Conservation (phyloP, 2,113 vertebrate species). For the Malurus elegans region DNA sequence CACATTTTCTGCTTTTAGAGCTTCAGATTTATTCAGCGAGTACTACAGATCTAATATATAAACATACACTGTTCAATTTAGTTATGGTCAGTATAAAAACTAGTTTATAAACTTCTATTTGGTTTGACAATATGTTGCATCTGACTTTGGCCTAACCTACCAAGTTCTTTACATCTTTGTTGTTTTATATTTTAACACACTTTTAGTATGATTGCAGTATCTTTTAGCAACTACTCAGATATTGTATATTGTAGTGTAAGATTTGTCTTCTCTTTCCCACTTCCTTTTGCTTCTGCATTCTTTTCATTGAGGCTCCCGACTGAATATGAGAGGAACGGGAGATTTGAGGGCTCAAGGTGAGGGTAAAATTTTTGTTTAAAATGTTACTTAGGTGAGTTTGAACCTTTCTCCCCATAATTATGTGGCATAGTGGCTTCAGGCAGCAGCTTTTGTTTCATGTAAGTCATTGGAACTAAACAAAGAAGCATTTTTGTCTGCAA, state of each 20-base stretch:
- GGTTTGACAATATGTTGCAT: background rate
- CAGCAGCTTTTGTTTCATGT: constrained; percentile 34
- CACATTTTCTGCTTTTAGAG: background rate
- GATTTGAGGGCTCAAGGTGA: constrained; percentile 99
- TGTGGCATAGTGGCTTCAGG: constrained; percentile 16
- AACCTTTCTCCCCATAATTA: constrained; percentile 29
- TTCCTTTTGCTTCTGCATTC: constrained; percentile 77
- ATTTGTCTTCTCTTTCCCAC: constrained; percentile 79
- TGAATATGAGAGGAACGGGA: constrained; percentile 99
- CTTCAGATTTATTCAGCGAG: background rate
- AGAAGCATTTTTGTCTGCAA: constrained; percentile 46
- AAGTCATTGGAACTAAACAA: constrained; percentile 42
- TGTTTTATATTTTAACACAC: constrained; percentile 16
- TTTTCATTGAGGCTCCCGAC: constrained; percentile 90
- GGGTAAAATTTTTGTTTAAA: constrained; percentile 76
- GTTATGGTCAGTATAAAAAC: background rate
- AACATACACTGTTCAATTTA: background rate
- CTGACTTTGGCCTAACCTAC: constrained; percentile 25
- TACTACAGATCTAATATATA: background rate
- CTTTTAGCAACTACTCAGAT: constrained; percentile 37
- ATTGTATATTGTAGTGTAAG: constrained; percentile 71
- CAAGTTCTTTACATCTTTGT: constrained; percentile 65
- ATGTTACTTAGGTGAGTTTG: constrained; percentile 56
- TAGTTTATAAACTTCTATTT: background rate
- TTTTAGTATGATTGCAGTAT: constrained; percentile 8